Base-by-base conservation (phyloP, 2,888 invertebrate species). In the Agriopis marginaria region DNA sequence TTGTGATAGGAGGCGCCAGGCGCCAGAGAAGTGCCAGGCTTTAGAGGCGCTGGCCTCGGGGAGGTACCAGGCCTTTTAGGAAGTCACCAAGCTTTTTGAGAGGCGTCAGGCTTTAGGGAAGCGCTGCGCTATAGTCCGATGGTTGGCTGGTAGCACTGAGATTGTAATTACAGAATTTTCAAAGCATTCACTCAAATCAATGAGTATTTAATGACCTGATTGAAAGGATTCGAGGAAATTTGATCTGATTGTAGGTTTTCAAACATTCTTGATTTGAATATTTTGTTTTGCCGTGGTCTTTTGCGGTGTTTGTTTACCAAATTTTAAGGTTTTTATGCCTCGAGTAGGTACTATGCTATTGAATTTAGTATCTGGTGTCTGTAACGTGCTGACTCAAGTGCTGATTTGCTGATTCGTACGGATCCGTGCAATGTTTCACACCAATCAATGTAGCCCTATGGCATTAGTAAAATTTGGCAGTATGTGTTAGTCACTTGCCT, bases 401-500 rank as follows among this genome's bases (percentile, higher is more conserved):
- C 5, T n/a, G 12, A n/a, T 47, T n/a, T n/a, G 47, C 5, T 5
- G 32, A 3, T 47, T 47, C 11, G 47, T 47, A n/a, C n/a, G 47
- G 12, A 47, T 47, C 47, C 12, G n/a, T 32, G 32, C 32, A 32
- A 32, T 32, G 32, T 32, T 32, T 32, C 5, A 32, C 32, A 32
- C 32, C 47, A 47, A 47, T 47, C 47, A 47, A 47, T 47, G 6
- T 12, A 14, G n/a, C 17, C 44, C 47, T n/a, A 47, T 47, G 47
- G 47, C 12, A 47, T 47, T 23, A 12, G 58, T 45, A 42, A 10
- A 39, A 45, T 58, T 23, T 53, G 65, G 51, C 50, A 64, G 55
- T 60, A 40, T 65, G 71, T 73, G 73, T 72, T 53, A 70, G 72
- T 63, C 70, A 75, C 69, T 72, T 74, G 70, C 66, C 67, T 47